Base-by-base conservation (phyloP, 2,113 vertebrate species). In the Eudyptes chrysolophus region DNA sequence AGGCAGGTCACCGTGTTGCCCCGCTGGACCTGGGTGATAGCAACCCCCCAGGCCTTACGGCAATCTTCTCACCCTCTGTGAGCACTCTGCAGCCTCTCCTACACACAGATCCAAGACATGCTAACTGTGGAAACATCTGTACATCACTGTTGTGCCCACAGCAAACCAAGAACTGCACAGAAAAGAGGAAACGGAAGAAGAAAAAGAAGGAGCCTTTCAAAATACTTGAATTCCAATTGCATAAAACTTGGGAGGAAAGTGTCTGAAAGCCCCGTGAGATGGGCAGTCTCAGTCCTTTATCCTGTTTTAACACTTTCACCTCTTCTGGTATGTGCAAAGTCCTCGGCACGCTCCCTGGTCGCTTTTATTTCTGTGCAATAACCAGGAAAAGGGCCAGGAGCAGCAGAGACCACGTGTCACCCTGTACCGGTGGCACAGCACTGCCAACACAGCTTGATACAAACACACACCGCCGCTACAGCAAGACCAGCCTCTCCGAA, bases 381-480 rank as follows among this genome's bases (percentile, higher is more conserved):
- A 83, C 17, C 25, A 68, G 60, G 71, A 72, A 57, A 72, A 87
- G 29, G 24, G 82, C 42, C 52, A 61, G 65, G 40, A 71, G 46
- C 54, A 57, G 52, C 40, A 21, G 52, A n/a, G 60, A 58, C 58
- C 48, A 60, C 42, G 20, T 1, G 18, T 32, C 54, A 66, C 26
- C 38, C 69, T 19, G 34, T 18, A n/a, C 12, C 0, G 6, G 32
- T 11, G 40, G 80, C 57, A 54, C 3, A 20, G 68, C 26, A 7
- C 24, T 7, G 42, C 54, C 78, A 51, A 26, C 34, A 18, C 3
- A 1, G 52, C 46, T 48, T 40, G 60, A 78, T 8, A 34, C 9
- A 27, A 36, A 68, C 27, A 16, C 2, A 1, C 2, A 1, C 4
- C 0, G 15, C 57, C 0, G 2, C 46, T 20, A 48, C 29, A 32